Percentiles rank a stretch among this genome's conserved stretches.
Conservation (phyloP, 2,797 vertebrate species). For the Esox lucius region DNA sequence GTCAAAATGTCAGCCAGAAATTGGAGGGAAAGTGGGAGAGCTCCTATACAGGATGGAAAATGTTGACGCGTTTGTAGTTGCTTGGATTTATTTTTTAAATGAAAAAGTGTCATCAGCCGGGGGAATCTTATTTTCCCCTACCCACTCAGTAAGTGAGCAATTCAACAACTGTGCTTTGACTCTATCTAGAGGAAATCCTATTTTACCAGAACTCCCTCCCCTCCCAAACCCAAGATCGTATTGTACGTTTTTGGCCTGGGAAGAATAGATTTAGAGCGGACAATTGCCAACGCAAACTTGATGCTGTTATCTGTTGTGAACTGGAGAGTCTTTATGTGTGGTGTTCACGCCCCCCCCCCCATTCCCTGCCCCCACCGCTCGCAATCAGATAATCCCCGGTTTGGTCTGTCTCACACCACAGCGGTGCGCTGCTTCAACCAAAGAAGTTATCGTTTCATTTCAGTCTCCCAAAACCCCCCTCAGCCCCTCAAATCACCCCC, state of each 20-base stretch:
- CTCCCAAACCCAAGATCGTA: not conserved
- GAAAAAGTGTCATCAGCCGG: slow-evolving; percentile 3
- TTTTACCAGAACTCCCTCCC: not conserved
- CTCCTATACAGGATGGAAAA: not conserved
- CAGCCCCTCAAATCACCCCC: slow-evolving; percentile 58
- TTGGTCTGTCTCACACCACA: slow-evolving; percentile 54
- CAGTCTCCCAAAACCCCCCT: slow-evolving; percentile 61
- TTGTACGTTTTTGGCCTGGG: not conserved
- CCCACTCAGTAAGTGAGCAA: not conserved
- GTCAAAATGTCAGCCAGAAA: not conserved
- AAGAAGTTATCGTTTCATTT: slow-evolving; percentile 74
- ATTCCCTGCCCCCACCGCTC: slow-evolving; percentile 34
- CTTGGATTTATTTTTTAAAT: not conserved
- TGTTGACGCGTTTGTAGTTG: not conserved
- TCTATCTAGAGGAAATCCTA: not conserved
- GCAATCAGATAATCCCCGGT: slow-evolving; percentile 61
- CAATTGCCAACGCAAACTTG: not conserved
- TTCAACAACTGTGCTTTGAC: not conserved
- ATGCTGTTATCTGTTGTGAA: slow-evolving; percentile 12
- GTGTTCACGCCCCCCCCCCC: slow-evolving; percentile 26
- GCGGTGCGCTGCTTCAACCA: slow-evolving; percentile 54
- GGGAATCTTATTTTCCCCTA: not conserved
- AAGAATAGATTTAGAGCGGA: not conserved
- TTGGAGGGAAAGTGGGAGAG: not conserved
- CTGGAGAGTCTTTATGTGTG: slow-evolving; percentile 36